Conservation (phyloP, 2,888 invertebrate species). For the Biston stratarius region DNA sequence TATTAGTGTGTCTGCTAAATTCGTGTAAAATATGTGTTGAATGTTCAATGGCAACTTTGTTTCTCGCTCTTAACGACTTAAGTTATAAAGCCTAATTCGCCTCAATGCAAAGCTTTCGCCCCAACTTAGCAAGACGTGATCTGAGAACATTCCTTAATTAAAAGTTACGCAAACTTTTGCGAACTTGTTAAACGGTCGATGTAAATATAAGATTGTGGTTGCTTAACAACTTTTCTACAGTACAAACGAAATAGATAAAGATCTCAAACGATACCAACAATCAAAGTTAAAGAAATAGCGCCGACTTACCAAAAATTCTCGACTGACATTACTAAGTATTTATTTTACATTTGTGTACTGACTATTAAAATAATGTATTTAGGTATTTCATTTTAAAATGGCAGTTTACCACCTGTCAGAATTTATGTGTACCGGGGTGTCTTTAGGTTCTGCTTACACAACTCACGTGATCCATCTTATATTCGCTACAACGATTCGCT, state of each 20-base stretch:
- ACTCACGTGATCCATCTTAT: too few relatives aligned
- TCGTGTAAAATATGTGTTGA: background rate
- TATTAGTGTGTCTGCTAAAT: background rate
- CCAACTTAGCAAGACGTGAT: background rate
- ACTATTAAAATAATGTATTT: too few relatives aligned
- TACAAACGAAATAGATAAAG: background rate
- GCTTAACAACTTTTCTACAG: background rate
- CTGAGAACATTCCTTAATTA: slow-evolving; percentile 19
- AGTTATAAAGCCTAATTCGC: background rate
- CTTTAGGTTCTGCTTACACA: too few relatives aligned
- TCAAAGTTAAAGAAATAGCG: too few relatives aligned
- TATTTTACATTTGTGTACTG: too few relatives aligned
- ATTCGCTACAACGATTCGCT: too few relatives aligned
- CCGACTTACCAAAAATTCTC: too few relatives aligned
- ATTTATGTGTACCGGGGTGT: background rate
- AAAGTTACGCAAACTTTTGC: slow-evolving; percentile 14
- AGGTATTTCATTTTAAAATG: background rate
- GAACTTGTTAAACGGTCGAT: background rate
- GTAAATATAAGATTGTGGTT: background rate
- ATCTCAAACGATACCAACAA: too few relatives aligned
- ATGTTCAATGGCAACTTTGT: background rate
- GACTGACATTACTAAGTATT: too few relatives aligned
- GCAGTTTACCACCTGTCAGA: background rate
- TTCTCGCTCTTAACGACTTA: background rate
- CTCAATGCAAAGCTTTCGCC: background rate